phyloP scores from a whole-genome alignment of 2,113 vertebrate genomes.

The Lepisosteus oculatus region DNA sequence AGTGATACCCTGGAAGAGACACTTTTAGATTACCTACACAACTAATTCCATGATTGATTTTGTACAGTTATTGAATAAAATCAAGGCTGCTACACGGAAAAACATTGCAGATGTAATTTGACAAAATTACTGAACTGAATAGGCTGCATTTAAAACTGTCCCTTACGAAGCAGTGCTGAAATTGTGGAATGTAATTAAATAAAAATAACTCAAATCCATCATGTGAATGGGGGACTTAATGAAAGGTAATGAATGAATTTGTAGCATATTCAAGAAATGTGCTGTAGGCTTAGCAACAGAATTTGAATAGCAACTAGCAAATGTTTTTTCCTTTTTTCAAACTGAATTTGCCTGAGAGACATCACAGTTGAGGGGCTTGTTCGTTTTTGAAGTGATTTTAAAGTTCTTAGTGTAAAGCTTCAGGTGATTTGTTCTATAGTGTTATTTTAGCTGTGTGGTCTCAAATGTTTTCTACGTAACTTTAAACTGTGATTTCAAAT shows the following conservation, averaged over 20 bases:
- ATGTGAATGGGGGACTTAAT: neutral
- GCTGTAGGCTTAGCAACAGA: neutral
- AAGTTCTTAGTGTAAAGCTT: too few species aligned
- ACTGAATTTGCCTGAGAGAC: neutral
- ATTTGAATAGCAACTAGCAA: too few species aligned
- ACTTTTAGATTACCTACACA: too few species aligned
- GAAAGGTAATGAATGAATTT: neutral
- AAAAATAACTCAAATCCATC: conserved; percentile 8
- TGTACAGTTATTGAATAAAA: neutral
- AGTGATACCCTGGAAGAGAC: too few species aligned
- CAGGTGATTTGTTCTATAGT: too few species aligned
- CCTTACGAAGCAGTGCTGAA: neutral
- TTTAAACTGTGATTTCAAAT: too few species aligned
- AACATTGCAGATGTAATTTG: neutral
- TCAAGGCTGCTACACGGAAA: neutral
- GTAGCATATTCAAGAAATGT: neutral
- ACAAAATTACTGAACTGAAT: conserved; percentile 9
- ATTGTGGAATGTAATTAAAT: conserved; percentile 1
- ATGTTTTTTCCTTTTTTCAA: neutral
- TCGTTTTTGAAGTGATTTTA: too few species aligned
- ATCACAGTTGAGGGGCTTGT: neutral
- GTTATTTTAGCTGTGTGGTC: too few species aligned
- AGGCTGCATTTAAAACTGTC: conserved; percentile 1
- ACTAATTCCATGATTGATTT: too few species aligned
- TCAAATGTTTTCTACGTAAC: too few species aligned